Conservation (phyloP, 2,113 vertebrate genomes). For the Jaculus jaculus region DNA sequence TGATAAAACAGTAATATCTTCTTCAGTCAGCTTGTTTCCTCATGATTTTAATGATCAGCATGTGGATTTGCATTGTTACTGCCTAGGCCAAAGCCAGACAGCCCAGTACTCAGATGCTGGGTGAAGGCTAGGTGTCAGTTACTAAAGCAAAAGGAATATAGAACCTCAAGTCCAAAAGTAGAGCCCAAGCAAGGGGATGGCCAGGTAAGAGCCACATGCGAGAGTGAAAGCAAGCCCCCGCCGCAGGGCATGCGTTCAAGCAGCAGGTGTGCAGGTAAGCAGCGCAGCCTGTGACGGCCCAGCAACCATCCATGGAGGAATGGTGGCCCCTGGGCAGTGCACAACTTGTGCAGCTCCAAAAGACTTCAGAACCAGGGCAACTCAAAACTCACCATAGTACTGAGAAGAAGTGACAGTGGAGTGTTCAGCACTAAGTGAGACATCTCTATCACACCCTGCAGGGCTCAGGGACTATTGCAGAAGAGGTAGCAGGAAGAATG, state of each 20-base stretch:
- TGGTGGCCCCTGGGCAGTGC: too few species aligned
- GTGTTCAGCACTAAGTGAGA: too few species aligned
- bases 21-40: conserved; percentile 37
- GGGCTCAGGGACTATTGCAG: too few species aligned
- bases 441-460: too few species aligned
- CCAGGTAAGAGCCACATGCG: background rate
- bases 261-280: background rate
- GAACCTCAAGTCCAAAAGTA: conserved; percentile 32
- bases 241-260: background rate
- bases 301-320: background rate
- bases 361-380: too few species aligned
- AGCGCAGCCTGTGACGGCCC: background rate
- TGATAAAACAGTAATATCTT: background rate
- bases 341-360: background rate
- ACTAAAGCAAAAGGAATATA: background rate
- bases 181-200: background rate
- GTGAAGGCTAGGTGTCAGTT: conserved; percentile 8
- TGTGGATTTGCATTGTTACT: conserved; percentile 25
- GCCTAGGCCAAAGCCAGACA: conserved; percentile 16
- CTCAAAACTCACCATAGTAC: too few species aligned
- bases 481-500: too few species aligned
- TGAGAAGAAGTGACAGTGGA: too few species aligned
- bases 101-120: conserved; percentile 16
- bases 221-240: background rate
- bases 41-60: background rate